Base-by-base conservation (phyloP, 2,888 invertebrate species). In the Masnerella sp. region DNA sequence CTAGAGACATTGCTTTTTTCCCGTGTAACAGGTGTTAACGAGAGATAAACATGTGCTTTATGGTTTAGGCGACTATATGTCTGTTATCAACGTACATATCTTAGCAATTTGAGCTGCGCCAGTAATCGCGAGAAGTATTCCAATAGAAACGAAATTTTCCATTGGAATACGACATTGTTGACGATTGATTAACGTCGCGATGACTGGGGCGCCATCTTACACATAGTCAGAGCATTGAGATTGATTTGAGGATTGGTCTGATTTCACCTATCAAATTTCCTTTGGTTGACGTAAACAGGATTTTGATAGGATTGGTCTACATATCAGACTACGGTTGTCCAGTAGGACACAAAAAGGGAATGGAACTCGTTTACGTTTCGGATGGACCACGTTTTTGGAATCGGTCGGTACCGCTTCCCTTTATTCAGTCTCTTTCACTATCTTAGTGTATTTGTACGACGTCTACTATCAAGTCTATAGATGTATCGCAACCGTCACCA, bases 261-360 rank as follows among this genome's bases (percentile, higher is more conserved):
- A n/a, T n/a, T n/a, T n/a, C n/a, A n/a, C n/a, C n/a, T n/a, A n/a
- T n/a, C n/a, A n/a, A n/a, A n/a, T n/a, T n/a, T n/a, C n/a, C n/a
- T n/a, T n/a, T n/a, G n/a, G n/a, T n/a, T n/a, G n/a, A n/a, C n/a
- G n/a, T n/a, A n/a, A n/a, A n/a, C n/a, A n/a, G n/a, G n/a, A n/a
- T n/a, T n/a, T n/a, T n/a, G n/a, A n/a, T n/a, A n/a, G n/a, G n/a
- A n/a, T n/a, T n/a, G n/a, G 81, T 81, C 81, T 81, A 83, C 82
- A 83, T 83, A 83, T 83, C 83, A 83, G 78, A 80, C 73, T 77
- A 76, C 77, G 38, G 38, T 59, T 71, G 32, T 38, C 36, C 36
- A 22, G 15, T 0, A 8, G 11, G 28, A 22, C 22, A 22, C 22
- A 36, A 1, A 36, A 42, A 14, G 18, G 14, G 42, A n/a, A 34